Percentiles rank a stretch among this genome's conserved stretches.
Evolutionary conservation across 2,113 vertebrate species (phyloP).

Genomic region (Corythaeola cristata): DNA sequence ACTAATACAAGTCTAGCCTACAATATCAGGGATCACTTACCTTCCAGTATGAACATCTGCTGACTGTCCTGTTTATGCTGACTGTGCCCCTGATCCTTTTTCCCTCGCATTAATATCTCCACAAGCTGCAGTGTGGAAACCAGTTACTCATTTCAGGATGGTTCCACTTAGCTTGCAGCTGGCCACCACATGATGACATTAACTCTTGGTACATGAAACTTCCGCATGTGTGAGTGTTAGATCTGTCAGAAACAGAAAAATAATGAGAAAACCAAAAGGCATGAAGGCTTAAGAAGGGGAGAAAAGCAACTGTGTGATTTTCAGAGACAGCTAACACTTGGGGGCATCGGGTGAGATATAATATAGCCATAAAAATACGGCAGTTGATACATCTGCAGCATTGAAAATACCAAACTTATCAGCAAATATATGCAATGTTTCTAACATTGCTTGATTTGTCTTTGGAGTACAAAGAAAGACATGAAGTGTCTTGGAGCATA

Average conservation of each 20-base stretch:
- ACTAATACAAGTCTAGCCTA: neutral
- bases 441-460: neutral
- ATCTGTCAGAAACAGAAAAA: neutral
- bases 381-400: neutral
- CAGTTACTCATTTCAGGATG: neutral
- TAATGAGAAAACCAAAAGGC: neutral
- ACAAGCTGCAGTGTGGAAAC: neutral
- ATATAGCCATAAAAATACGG: neutral
- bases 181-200: neutral
- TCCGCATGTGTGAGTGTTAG: neutral
- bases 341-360: neutral
- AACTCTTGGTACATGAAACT: neutral
- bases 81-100: neutral
- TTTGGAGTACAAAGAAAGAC: neutral
- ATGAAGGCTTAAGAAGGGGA: neutral
- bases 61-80: neutral
- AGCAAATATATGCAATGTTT: neutral
- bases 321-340: neutral
- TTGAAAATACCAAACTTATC: neutral
- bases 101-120: neutral
- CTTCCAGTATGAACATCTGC: neutral
- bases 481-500: neutral
- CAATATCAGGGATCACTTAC: neutral
- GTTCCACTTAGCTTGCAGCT: neutral
- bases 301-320: neutral